Evolutionary conservation across 2,888 invertebrate genomes (phyloP), one percentile per base, ranked within the genome.

Genomic region (Chalcosyrphus nemorum): DNA sequence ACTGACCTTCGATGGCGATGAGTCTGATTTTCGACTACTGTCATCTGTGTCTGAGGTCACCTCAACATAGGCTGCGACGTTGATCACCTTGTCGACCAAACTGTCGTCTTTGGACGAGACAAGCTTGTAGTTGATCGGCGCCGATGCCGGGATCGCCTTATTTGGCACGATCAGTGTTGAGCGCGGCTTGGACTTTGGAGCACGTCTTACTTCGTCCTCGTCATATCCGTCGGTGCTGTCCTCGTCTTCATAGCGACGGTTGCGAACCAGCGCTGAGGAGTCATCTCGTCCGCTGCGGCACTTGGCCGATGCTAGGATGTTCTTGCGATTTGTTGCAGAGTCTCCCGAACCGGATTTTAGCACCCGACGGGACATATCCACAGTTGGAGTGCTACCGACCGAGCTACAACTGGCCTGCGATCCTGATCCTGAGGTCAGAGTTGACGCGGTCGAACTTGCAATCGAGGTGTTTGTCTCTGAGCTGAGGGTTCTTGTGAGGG

Each of bases 251-350:
- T 91, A 90, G 50, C 87, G 87, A n/a, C 91, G 93, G 92, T 95
- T 95, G 88, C 95, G 94, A 86, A 95, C 93, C 52, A 95, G 94
- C 47, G 95, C 95, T 57, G 95, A 93, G 88, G 95, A 95, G 71
- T 94, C 92, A 90, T 96, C 95, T 87, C 94, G 93, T 5, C 96
- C 97, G 90, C 96, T 96, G 88, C 97, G 94, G 89, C 96, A 96
- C 91, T 96, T 95, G 0, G 97, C 96, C 56, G 96, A 97, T 19
- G 97, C 96, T 63, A 97, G 92, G 86, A 97, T 97, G 90, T 97
- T 97, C 91, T 96, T 95, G 65, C 97, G 93, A 90, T 97, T 97
- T 11, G 89, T 86, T 1, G 96, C 96, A 56, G 87, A 88, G 90
- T 96, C 96, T 45, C 96, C 95, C 88, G 95, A 96, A 87, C 95